Percentiles rank a stretch among this genome's conserved stretches.
These are phyloP conservation scores for Heliocidaris tuberculata DNA, from an alignment of 35 echinoderm and acorn worm genomes.

Conservation along the genomic window DNA sequence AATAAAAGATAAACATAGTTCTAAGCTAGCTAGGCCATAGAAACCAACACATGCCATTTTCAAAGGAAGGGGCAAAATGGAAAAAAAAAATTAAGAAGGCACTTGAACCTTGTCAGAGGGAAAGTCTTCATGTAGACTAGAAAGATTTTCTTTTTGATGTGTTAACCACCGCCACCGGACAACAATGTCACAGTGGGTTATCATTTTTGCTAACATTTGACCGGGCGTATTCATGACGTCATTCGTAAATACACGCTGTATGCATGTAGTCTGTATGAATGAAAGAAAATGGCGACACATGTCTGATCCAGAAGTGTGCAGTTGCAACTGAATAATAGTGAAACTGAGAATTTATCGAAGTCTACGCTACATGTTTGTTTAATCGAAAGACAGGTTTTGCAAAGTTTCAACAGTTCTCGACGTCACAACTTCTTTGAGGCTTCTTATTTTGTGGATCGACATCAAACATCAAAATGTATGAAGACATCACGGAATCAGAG, in stretches of 20 bases:
- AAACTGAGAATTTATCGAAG: neutral
- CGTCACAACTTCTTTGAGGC: neutral
- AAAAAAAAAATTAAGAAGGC: too few relatives aligned
- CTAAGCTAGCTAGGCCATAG: too few relatives aligned
- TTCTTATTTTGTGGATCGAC: neutral
- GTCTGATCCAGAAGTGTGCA: neutral
- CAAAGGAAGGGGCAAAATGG: too few relatives aligned
- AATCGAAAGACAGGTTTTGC: neutral
- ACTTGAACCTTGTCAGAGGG: too few relatives aligned
- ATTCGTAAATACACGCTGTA: neutral
- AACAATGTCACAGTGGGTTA: too few relatives aligned
- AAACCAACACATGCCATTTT: too few relatives aligned
- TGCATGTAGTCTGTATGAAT: neutral
- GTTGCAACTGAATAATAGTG: neutral
- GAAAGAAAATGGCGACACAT: conserved; percentile 6
- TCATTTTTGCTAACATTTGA: neutral
- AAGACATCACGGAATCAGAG: conserved; percentile 88
- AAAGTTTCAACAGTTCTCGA: neutral
- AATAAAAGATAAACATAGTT: too few relatives aligned
- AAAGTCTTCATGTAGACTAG: too few relatives aligned
- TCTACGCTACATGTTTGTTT: neutral
- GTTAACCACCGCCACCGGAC: too few relatives aligned
- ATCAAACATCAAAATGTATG: conserved; percentile 67
- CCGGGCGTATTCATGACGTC: neutral
- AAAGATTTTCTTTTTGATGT: too few relatives aligned